Evolutionary conservation across 2,888 invertebrate genomes (phyloP).

Genomic region (Germaria angustata): DNA sequence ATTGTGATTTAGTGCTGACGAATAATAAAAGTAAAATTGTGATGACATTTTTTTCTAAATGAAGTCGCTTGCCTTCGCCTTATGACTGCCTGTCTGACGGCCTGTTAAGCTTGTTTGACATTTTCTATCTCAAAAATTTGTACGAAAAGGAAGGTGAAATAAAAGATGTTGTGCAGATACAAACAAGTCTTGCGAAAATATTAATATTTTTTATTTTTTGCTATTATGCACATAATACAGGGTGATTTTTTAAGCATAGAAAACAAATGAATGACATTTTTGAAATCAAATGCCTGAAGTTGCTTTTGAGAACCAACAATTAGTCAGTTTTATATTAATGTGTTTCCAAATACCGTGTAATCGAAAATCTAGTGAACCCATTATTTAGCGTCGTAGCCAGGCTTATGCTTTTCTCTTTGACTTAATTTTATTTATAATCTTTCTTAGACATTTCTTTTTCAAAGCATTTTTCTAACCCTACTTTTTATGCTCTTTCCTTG

Average conservation of each 20-base stretch:
- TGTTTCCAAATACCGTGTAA: no score
- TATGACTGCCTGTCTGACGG: conserved; percentile 20
- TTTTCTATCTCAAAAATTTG: conserved; percentile 40
- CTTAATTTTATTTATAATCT: no score
- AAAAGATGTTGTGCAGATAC: conserved; percentile 15
- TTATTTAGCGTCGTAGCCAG: no score
- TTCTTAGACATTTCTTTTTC: no score
- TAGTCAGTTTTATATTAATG: no score
- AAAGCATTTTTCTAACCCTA: no score
- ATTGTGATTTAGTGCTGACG: conserved; percentile 12
- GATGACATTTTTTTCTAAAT: conserved; percentile 1
- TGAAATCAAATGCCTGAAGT: no score
- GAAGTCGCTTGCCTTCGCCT: conserved; percentile 62
- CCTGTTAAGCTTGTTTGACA: conserved; percentile 48
- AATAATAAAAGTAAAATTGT: conserved; percentile 30
- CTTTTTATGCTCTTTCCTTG: no score
- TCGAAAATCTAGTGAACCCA: no score
- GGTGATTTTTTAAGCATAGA: background rate
- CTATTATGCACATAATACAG: background rate
- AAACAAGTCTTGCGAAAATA: background rate
- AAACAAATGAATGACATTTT: no score
- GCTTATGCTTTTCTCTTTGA: no score
- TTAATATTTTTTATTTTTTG: background rate
- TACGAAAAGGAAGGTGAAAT: conserved; percentile 4
- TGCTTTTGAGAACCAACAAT: no score